These are phyloP conservation scores for Apaloderma vittatum DNA, from an alignment of 2,113 vertebrate genomes.

Conservation along the genomic window DNA sequence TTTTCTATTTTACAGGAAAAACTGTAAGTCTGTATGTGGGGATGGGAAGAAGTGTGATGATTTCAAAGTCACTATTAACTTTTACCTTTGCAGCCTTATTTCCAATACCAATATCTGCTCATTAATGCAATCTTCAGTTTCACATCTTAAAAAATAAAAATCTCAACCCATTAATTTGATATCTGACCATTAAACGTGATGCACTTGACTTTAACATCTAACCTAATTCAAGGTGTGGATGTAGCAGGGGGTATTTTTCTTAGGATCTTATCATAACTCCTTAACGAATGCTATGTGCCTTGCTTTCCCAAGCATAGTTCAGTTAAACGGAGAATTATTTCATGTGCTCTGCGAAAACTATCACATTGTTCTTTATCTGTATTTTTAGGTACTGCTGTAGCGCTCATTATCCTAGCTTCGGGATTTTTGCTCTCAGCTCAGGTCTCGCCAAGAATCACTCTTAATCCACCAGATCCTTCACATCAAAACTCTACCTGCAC, in stretches of 20 bases:
- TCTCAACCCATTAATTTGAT: neutral
- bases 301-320: neutral
- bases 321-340: constrained; percentile 4
- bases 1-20: neutral
- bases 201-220: neutral
- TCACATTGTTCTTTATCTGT: constrained; percentile 49
- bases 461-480: constrained; percentile 85
- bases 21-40: neutral
- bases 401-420: constrained; percentile 88
- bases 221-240: neutral
- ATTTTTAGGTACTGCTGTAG: constrained; percentile 88
- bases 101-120: neutral
- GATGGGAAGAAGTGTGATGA: neutral
- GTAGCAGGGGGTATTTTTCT: neutral
- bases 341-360: neutral
- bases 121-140: neutral
- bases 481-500: constrained; percentile 89
- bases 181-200: neutral
- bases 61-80: neutral
- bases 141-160: neutral
- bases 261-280: neutral
- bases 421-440: constrained; percentile 95
- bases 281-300: neutral
- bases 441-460: constrained; percentile 89
- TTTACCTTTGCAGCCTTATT: neutral